Conservation (phyloP, 2,888 invertebrate genomes). For the Harpalus rubripes region DNA sequence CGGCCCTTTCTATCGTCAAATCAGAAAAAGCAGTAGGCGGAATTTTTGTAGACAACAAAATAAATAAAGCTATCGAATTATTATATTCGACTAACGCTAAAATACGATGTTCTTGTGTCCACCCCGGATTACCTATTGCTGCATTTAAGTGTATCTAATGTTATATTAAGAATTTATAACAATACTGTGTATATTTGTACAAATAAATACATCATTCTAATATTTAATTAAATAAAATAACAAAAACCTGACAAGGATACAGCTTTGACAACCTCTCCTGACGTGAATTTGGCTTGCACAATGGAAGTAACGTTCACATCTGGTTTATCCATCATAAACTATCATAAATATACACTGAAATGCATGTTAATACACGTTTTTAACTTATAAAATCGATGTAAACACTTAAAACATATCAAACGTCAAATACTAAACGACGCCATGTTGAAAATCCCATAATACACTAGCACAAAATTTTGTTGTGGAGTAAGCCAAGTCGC, state of each 20-base stretch:
- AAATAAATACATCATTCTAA: constrained; percentile 20
- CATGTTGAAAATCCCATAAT: constrained; percentile 6
- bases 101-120: constrained; percentile 79
- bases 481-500: no score
- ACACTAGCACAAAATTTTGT: background rate
- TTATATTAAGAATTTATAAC: constrained; percentile 31
- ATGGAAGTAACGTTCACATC: constrained; percentile 76
- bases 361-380: constrained; percentile 31
- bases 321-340: constrained; percentile 65
- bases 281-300: constrained; percentile 80
- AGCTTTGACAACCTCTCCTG: constrained; percentile 80
- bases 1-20: constrained; percentile 88
- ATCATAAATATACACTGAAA: constrained; percentile 22
- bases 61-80: constrained; percentile 80
- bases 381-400: constrained; percentile 6
- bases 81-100: constrained; percentile 82
- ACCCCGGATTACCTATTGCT: constrained; percentile 77
- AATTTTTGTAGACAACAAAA: constrained; percentile 80
- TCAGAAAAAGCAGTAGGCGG: constrained; percentile 88
- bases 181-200: background rate
- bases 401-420: constrained; percentile 6
- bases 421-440: constrained; percentile 5
- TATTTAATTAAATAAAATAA: constrained; percentile 41
- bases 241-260: constrained; percentile 78
- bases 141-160: constrained; percentile 76